These are phyloP conservation scores for Herpailurus yagouaroundi DNA, from an alignment of 2,113 vertebrate genomes.

Conservation along the genomic window DNA sequence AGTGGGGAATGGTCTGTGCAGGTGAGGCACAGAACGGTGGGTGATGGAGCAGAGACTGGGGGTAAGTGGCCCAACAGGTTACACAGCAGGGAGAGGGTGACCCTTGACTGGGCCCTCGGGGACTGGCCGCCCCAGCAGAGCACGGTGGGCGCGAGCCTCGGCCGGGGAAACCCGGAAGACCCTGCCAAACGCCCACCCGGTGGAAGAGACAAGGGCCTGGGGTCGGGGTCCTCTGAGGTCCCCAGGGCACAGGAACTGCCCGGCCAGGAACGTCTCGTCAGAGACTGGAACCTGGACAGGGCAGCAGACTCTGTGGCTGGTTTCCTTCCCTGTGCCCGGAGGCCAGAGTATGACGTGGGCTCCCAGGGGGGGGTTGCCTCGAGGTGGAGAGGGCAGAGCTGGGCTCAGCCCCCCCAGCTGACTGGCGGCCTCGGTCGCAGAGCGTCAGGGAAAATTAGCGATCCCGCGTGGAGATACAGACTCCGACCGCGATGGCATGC, in stretches of 20 bases:
- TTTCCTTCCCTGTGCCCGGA: neutral
- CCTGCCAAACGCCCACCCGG: fast-evolving
- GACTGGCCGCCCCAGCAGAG: fast-evolving
- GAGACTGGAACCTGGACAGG: fast-evolving
- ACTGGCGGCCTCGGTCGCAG: fast-evolving
- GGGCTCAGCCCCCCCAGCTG: neutral
- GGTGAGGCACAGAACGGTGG: neutral
- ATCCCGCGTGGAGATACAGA: fast-evolving
- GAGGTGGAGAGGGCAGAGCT: fast-evolving
- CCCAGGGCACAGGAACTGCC: fast-evolving
- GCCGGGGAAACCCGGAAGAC: neutral
- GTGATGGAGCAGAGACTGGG: neutral
- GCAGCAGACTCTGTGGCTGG: too few relatives aligned
- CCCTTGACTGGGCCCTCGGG: neutral
- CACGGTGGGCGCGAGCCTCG: fast-evolving
- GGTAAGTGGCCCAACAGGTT: fast-evolving
- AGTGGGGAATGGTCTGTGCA: fast-evolving
- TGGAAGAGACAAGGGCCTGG: too few relatives aligned
- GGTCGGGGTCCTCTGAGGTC: neutral
- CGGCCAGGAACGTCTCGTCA: fast-evolving
- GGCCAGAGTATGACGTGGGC: fast-evolving
- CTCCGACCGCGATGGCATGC: fast-evolving
- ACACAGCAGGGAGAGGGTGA: fast-evolving
- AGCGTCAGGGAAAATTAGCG: fast-evolving
- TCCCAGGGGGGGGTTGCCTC: neutral